phyloP scores from a whole-genome alignment of 1,140 invertebrate species.

The Camponotus pennsylvanicus region DNA sequence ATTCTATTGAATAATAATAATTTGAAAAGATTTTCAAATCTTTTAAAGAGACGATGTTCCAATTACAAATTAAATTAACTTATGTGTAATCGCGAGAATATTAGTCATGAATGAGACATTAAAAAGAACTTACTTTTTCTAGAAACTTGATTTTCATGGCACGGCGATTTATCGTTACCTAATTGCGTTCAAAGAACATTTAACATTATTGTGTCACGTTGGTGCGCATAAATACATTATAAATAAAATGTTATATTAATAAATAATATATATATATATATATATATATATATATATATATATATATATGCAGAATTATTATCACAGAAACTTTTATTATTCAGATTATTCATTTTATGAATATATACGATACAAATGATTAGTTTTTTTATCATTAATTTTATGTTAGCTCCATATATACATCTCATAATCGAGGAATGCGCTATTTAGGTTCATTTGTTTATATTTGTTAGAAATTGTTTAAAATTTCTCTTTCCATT shows the following conservation, averaged over 20 bases:
- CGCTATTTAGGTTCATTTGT: neutral
- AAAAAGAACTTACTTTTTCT: constrained; percentile 11
- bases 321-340: too few relatives aligned
- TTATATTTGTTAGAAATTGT: neutral
- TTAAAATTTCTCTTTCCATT: neutral
- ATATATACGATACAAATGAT: neutral
- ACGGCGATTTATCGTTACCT: constrained; percentile 23
- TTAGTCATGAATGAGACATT: constrained; percentile 34
- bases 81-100: neutral
- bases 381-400: neutral
- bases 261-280: too few relatives aligned
- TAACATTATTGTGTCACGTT: neutral
- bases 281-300: too few relatives aligned
- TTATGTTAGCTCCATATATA: neutral
- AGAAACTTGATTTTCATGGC: constrained; percentile 30
- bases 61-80: constrained; percentile 6
- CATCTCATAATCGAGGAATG: neutral
- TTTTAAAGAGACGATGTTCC: neutral
- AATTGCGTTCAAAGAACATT: constrained; percentile 7
- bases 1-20: neutral
- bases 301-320: too few relatives aligned
- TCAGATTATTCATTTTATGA: too few relatives aligned
- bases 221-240: neutral
- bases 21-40: neutral
- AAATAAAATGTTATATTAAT: neutral